These are phyloP conservation scores for Zeugodacus cucurbitae DNA, from an alignment of 1,140 invertebrate genomes.

Conservation along the genomic window DNA sequence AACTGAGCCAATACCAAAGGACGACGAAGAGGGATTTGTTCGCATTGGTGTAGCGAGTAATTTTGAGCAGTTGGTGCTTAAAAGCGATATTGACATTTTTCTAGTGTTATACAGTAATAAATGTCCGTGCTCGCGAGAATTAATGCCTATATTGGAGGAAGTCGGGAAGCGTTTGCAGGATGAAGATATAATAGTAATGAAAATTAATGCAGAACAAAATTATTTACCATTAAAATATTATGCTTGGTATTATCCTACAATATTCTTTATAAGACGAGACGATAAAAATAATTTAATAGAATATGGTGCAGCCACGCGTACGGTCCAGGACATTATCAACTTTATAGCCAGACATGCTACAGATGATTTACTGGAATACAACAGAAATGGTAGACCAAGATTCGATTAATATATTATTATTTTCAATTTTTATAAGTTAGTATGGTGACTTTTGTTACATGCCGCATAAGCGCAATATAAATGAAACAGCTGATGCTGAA, in stretches of 20 bases:
- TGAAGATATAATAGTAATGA: slow-evolving; percentile 8
- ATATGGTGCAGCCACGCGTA: neutral
- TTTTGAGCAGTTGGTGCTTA: slow-evolving; percentile 29
- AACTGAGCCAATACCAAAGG: slow-evolving; percentile 10
- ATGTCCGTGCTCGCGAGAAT: neutral
- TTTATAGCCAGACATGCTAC: slow-evolving; percentile 34
- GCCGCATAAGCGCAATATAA: neutral
- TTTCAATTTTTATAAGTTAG: neutral
- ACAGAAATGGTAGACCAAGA: neutral
- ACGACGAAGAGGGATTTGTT: slow-evolving; percentile 16
- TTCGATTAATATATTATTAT: neutral
- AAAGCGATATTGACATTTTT: slow-evolving; percentile 21
- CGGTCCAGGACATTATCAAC: neutral
- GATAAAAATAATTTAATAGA: slow-evolving; percentile 29
- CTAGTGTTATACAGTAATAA: neutral
- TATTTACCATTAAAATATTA: slow-evolving; percentile 39
- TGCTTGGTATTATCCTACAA: neutral
- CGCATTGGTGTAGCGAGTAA: slow-evolving; percentile 20
- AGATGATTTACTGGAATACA: neutral
- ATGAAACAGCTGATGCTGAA: slow-evolving; percentile 2
- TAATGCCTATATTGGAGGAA: slow-evolving; percentile 19
- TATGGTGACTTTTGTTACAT: neutral
- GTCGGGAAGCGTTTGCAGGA: neutral
- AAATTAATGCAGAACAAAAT: slow-evolving; percentile 36
- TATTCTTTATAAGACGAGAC: neutral